Conservation (phyloP, 2,888 invertebrate species). For the Dasysyrphus tricinctus region DNA sequence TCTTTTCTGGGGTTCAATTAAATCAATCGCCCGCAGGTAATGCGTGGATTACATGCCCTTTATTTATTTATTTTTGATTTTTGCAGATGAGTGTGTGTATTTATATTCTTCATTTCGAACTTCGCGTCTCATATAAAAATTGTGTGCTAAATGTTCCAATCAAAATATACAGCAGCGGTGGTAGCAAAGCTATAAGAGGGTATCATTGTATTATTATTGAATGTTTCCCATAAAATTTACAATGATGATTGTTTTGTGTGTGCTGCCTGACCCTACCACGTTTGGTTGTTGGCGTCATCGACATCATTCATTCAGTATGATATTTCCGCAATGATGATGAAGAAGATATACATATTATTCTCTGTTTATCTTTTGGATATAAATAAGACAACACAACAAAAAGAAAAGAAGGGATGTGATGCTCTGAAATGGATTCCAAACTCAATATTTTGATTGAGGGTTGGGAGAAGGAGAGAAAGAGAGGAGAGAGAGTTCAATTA, state of each 20-base stretch:
- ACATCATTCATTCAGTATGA: slow-evolving; percentile 58
- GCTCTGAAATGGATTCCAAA: slow-evolving; percentile 9
- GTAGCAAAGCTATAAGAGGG: slow-evolving; percentile 5
- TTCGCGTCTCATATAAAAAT: slow-evolving; percentile 21
- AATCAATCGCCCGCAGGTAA: slow-evolving; percentile 66
- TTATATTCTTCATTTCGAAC: background rate
- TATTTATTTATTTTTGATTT: background rate
- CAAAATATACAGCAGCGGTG: slow-evolving; percentile 30
- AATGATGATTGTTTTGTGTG: slow-evolving; percentile 69
- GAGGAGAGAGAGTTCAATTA: slow-evolving; percentile 49
- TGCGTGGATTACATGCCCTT: slow-evolving; percentile 51
- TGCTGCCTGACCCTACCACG: slow-evolving; percentile 17
- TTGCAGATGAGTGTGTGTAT: slow-evolving; percentile 1
- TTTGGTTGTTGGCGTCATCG: slow-evolving; percentile 56
- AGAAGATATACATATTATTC: slow-evolving; percentile 11
- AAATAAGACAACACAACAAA: background rate
- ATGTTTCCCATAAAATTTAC: slow-evolving; percentile 61
- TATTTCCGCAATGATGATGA: background rate
- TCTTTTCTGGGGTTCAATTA: slow-evolving; percentile 43
- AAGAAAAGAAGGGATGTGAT: background rate
- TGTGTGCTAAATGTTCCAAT: slow-evolving; percentile 73
- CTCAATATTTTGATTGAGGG: slow-evolving; percentile 38
- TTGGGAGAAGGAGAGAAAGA: background rate
- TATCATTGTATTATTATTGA: slow-evolving; percentile 60
- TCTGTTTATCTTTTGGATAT: slow-evolving; percentile 49